Evolutionary conservation across 37 sponge, comb jelly and placozoan species (phyloP), one percentile per base, ranked within the genome.

Genomic region (Axinella damicornis): DNA sequence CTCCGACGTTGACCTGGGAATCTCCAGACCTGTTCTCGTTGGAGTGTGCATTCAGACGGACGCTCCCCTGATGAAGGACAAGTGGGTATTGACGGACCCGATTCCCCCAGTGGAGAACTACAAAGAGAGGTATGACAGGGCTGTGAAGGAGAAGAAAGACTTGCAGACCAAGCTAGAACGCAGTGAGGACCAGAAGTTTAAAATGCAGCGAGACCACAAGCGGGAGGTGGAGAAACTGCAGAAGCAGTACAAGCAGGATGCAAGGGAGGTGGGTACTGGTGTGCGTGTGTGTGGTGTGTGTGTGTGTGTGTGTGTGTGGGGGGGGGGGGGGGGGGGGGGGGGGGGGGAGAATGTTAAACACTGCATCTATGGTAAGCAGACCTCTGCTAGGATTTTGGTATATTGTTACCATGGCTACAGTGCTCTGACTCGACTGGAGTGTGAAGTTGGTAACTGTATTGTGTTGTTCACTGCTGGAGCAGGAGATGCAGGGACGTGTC

Each of bases 121-220:
- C 41, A 88, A 76, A 53, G 88, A 88, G n/a, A 59, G 69, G 14
- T 88, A 81, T 56, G 82, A 88, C 54, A 53, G 20, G 56, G 76
- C 65, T 21, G 0, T 88, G 57, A 88, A 65, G 69, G 88, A 81
- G 69, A 81, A 81, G 82, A 88, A 73, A 37, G 81, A 81, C 41
- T 9, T 46, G 4, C 65, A 65, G 54, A 41, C 18, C 13, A 88
- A 81, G 63, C 73, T 88, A 40, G 82, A 88, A 69, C 59, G 38
- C 18, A 88, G 82, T 53, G 88, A 88, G 21, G 88, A 88, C 57
- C 55, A 56, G 76, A 81, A 37, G 78, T 69, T 64, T 57, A 69
- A 80, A 53, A 31, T 81, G 69, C 82, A 81, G 67, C 74, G 68
- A 13, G 76, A 65, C 30, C 88, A 88, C 78, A 75, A 64, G 53